Conservation (phyloP, 1,140 invertebrate species). For the Hycleus phaleratus region DNA sequence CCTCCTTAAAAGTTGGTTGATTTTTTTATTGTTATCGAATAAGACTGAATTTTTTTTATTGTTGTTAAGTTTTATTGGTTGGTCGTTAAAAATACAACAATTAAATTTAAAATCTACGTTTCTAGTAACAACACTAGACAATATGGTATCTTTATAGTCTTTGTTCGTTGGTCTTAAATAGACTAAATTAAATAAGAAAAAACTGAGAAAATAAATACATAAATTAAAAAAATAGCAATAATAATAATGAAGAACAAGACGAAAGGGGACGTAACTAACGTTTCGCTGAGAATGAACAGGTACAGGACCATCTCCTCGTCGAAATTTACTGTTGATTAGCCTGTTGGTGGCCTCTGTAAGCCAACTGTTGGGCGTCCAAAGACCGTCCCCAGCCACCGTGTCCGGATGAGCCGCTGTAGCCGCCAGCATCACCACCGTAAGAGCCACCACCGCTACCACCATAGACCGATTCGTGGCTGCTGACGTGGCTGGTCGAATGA, state of each 20-base stretch:
- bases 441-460: constrained; percentile 47
- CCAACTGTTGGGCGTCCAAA: constrained; percentile 62
- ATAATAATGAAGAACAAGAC: neutral
- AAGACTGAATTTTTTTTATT: too few relatives aligned
- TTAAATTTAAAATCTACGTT: constrained; percentile 20
- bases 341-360: constrained; percentile 59
- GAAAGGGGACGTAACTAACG: constrained; percentile 16
- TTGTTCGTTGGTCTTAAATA: constrained; percentile 22
- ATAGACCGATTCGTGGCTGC: constrained; percentile 52
- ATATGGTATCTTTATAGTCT: constrained; percentile 26
- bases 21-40: too few relatives aligned
- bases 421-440: constrained; percentile 47
- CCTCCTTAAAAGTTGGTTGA: too few relatives aligned
- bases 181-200: constrained; percentile 13
- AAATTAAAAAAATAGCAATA: constrained; percentile 20
- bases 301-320: constrained; percentile 28
- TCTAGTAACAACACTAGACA: constrained; percentile 11
- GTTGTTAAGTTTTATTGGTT: constrained; percentile 17
- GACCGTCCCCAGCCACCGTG: constrained; percentile 66
- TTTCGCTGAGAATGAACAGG: constrained; percentile 38
- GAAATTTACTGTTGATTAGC: constrained; percentile 35
- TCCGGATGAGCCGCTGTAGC: constrained; percentile 47
- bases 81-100: constrained; percentile 21
- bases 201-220: constrained; percentile 20
- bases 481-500: constrained; percentile 58